A percentile compares a stretch with the other conserved stretches of the same genome.
These are phyloP conservation scores for Chrosomus eos DNA, from an alignment of 2,797 vertebrate genomes.

Conservation along the genomic window DNA sequence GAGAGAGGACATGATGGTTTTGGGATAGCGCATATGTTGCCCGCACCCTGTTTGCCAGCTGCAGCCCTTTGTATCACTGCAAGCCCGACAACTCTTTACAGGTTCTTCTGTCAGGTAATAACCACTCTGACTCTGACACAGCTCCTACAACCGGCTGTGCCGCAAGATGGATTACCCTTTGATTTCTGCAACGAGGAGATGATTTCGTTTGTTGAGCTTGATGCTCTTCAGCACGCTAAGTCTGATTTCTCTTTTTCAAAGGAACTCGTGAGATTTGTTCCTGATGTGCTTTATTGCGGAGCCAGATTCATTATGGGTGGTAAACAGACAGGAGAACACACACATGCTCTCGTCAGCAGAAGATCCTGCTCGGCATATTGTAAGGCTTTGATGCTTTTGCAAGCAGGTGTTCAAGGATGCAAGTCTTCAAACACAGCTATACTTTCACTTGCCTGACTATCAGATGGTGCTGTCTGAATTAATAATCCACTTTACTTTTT, in stretches of 20 bases:
- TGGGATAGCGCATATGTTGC: conserved; percentile 64
- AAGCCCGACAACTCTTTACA: conserved; percentile 59
- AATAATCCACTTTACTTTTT: conserved; percentile 11
- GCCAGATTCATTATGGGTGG: conserved; percentile 60
- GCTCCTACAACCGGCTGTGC: conserved; percentile 63
- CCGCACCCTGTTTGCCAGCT: conserved; percentile 61
- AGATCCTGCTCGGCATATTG: conserved; percentile 49
- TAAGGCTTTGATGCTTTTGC: conserved; percentile 47
- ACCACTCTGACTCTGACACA: conserved; percentile 58
- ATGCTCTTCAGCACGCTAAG: conserved; percentile 47
- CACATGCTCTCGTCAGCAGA: conserved; percentile 46
- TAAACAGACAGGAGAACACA: conserved; percentile 53
- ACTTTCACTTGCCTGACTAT: background rate
- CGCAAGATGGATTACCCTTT: conserved; percentile 66
- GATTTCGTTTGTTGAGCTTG: conserved; percentile 52
- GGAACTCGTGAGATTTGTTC: conserved; percentile 54
- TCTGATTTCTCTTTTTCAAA: conserved; percentile 54
- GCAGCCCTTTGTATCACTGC: conserved; percentile 57
- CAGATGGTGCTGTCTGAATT: background rate
- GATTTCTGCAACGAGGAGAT: conserved; percentile 56
- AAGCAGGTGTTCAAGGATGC: conserved; percentile 54
- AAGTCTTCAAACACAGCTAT: conserved; percentile 17
- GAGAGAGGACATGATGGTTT: conserved; percentile 57
- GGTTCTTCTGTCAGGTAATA: conserved; percentile 65
- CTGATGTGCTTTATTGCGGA: conserved; percentile 53